phyloP scores from a whole-genome alignment of 2,888 invertebrate species.

The Sesia bembeciformis region DNA sequence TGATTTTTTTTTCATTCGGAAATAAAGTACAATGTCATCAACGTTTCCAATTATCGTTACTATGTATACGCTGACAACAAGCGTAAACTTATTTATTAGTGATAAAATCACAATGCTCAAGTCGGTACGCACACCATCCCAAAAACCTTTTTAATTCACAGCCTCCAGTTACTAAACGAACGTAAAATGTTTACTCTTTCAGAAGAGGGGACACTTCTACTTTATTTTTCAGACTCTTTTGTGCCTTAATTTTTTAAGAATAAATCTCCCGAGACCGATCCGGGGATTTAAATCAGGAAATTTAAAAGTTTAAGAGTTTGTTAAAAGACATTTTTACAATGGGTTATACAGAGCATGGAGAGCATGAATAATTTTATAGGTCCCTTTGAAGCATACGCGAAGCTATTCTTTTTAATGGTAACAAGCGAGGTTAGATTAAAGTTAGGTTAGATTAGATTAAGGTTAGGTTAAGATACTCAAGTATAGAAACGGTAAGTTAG shows the following conservation, averaged over 20 bases:
- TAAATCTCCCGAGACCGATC: conserved; percentile 56
- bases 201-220: conserved; percentile 52
- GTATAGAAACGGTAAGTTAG: too few species aligned
- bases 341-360: conserved; percentile 49
- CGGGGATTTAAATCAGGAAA: conserved; percentile 60
- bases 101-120: not conserved
- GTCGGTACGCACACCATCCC: not conserved
- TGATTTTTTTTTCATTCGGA: too few species aligned
- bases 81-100: too few species aligned
- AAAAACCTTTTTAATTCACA: conserved; percentile 40
- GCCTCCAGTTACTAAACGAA: conserved; percentile 42
- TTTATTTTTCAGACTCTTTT: conserved; percentile 57
- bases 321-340: conserved; percentile 68
- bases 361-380: not conserved
- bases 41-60: too few species aligned
- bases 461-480: too few species aligned
- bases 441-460: too few species aligned
- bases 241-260: conserved; percentile 65
- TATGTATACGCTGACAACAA: too few species aligned
- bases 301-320: conserved; percentile 60
- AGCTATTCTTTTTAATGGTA: too few species aligned
- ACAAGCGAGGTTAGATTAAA: too few species aligned
- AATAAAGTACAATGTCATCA: too few species aligned
- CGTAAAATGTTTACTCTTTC: conserved; percentile 66
- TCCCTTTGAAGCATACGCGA: too few species aligned